These are phyloP conservation scores for Eurypyga helias DNA, from an alignment of 2,113 vertebrate genomes.

Conservation along the genomic window DNA sequence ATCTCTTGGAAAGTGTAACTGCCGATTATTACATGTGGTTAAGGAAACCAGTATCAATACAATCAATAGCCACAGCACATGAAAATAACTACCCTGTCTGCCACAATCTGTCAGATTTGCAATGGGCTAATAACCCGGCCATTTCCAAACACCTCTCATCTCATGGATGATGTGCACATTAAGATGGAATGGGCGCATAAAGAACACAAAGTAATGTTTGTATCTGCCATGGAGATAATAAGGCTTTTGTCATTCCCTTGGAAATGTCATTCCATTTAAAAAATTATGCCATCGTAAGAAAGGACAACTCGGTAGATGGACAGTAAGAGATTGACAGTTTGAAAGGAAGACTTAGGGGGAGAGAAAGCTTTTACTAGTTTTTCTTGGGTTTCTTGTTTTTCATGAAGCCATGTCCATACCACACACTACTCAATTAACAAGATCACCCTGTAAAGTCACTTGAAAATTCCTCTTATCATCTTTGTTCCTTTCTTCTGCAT, in stretches of 20 bases:
- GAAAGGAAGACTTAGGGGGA: neutral
- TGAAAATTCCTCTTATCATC: constrained; percentile 45
- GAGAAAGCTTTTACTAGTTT: neutral
- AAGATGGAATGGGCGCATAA: neutral
- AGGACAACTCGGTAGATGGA: neutral
- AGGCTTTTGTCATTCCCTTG: neutral
- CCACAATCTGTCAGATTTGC: neutral
- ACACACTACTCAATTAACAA: constrained; percentile 42
- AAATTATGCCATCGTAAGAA: neutral
- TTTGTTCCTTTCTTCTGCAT: constrained; percentile 43
- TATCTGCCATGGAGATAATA: neutral
- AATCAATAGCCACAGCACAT: neutral
- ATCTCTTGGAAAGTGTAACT: neutral
- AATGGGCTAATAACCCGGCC: neutral
- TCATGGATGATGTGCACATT: neutral
- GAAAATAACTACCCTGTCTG: neutral
- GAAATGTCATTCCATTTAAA: no score
- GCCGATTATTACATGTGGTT: neutral
- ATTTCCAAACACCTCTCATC: neutral
- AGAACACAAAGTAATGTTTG: neutral
- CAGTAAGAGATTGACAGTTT: neutral
- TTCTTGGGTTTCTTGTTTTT: neutral
- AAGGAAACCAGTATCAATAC: neutral
- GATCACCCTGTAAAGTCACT: constrained; percentile 22
- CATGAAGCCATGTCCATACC: neutral